phyloP scores from a whole-genome alignment of 2,113 vertebrate genomes.

The Capreolus pygargus region DNA sequence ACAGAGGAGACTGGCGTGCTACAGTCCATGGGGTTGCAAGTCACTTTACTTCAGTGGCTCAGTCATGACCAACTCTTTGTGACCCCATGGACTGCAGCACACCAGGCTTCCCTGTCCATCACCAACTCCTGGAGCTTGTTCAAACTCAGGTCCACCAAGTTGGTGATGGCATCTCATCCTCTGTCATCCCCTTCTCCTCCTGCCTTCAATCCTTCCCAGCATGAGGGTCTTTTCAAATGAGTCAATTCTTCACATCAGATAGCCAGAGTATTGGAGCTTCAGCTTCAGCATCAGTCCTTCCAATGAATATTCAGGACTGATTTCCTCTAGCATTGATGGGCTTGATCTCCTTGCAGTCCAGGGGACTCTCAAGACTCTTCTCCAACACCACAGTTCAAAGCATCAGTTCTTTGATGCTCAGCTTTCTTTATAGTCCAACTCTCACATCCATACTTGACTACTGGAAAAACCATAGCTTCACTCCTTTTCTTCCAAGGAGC shows the following conservation, averaged over 20 bases:
- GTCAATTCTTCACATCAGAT: background rate
- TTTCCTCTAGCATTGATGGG: background rate
- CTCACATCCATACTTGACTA: background rate
- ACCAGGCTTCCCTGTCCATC: background rate
- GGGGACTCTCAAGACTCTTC: background rate
- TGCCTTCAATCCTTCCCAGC: background rate
- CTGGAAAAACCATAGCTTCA: background rate
- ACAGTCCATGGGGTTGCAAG: background rate
- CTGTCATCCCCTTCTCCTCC: background rate
- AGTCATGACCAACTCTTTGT: background rate
- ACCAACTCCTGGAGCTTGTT: background rate
- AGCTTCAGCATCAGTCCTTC: background rate
- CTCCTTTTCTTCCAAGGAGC: background rate
- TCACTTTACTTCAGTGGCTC: background rate
- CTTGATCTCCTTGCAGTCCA: background rate
- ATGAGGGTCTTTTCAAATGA: background rate
- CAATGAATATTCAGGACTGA: background rate
- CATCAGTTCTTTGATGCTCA: background rate
- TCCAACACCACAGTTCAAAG: background rate
- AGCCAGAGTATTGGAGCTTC: background rate
- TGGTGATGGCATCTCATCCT: background rate
- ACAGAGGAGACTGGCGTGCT: background rate
- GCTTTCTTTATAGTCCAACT: background rate
- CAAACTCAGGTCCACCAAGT: background rate
- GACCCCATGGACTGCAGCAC: background rate